Percentiles rank a stretch among this genome's conserved stretches.
Evolutionary conservation across 2,113 vertebrate genomes (phyloP).

Genomic region (Arenaria interpres): DNA sequence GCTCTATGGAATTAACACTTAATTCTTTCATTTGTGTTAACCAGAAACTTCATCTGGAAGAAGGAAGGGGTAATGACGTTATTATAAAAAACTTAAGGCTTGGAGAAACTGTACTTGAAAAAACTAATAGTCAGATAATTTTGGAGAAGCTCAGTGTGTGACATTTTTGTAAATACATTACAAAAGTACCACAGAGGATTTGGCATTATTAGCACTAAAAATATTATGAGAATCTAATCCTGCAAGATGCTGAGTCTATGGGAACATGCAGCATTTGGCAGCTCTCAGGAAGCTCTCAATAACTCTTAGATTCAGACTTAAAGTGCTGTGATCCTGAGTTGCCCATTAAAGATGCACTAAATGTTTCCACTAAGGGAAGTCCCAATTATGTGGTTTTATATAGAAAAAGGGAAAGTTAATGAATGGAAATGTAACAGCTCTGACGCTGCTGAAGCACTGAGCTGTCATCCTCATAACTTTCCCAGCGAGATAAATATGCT

Average conservation of each 20-base stretch:
- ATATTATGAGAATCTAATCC: background rate
- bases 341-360: conserved; percentile 48
- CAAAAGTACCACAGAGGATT: background rate
- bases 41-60: background rate
- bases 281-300: conserved; percentile 49
- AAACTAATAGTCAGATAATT: background rate
- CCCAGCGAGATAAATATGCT: conserved; percentile 52
- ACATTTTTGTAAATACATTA: conserved; percentile 2
- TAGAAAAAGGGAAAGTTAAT: conserved; percentile 54
- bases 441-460: conserved; percentile 18
- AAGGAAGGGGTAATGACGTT: fast-evolving
- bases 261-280: conserved; percentile 7
- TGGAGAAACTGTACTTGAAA: background rate
- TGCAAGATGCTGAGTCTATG: conserved; percentile 31
- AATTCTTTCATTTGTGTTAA: background rate
- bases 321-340: conserved; percentile 32
- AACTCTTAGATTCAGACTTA: conserved; percentile 20
- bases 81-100: background rate
- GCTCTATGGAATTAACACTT: background rate
- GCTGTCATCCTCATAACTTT: conserved; percentile 52
- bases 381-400: conserved; percentile 58
- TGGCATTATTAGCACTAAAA: conserved; percentile 40
- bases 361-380: conserved; percentile 58
- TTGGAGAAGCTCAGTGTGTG: background rate
- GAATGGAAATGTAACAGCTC: conserved; percentile 56